Percentiles rank a stretch among this genome's conserved stretches.
Evolutionary conservation across 2,797 vertebrate species (phyloP).

Genomic region (Apogon hyalosoma): DNA sequence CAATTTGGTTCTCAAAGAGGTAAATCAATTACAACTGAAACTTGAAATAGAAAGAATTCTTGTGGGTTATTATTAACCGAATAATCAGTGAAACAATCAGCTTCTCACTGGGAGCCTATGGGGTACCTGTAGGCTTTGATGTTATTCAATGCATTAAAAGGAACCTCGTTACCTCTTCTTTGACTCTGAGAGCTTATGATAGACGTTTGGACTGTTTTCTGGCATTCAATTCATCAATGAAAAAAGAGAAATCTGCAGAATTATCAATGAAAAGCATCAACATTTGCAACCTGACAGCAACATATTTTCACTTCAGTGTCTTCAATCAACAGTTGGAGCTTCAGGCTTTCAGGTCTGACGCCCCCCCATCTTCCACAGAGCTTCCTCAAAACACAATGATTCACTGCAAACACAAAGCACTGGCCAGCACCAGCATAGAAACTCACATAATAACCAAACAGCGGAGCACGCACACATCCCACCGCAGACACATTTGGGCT

Average conservation of each 20-base stretch:
- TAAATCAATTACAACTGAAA: no score
- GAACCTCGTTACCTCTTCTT: not conserved
- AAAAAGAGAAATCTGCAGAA: not conserved
- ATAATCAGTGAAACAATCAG: no score
- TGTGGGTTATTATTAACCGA: no score
- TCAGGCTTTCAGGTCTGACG: conserved; percentile 5
- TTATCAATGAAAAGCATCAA: not conserved
- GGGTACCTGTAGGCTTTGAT: not conserved
- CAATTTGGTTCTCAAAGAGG: no score
- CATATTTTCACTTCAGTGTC: not conserved
- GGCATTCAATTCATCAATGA: not conserved
- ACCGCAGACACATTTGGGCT: conserved; percentile 26
- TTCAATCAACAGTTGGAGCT: not conserved
- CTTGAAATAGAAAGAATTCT: no score
- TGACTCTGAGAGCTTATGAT: not conserved
- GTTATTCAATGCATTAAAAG: not conserved
- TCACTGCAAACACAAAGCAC: conserved; percentile 52
- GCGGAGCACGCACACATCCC: conserved; percentile 8
- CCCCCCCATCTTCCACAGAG: conserved; percentile 42
- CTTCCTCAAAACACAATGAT: conserved; percentile 63
- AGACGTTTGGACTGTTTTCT: no score
- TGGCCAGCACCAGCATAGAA: conserved; percentile 26
- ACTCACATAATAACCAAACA: conserved; percentile 12
- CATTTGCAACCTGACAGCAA: not conserved
- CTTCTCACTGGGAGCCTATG: no score